These are phyloP conservation scores for Leptoclinus maculatus DNA, from an alignment of 2,797 vertebrate genomes.

Conservation along the genomic window DNA sequence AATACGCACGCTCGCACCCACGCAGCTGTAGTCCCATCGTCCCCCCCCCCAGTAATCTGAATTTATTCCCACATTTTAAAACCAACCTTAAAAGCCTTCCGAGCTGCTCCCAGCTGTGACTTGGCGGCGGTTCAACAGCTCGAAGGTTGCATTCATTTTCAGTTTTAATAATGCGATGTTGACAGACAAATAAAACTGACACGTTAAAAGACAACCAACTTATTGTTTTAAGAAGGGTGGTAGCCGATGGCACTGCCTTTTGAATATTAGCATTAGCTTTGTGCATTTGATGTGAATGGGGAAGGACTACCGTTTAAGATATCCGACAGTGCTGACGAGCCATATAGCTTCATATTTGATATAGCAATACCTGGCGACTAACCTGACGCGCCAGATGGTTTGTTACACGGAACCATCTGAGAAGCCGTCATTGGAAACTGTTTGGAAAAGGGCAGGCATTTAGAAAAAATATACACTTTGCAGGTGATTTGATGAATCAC, in stretches of 20 bases:
- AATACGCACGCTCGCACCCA: background rate
- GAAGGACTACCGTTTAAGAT: slow-evolving; percentile 29
- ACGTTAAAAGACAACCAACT: slow-evolving; percentile 43
- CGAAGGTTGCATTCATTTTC: slow-evolving; percentile 67
- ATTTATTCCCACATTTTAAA: slow-evolving; percentile 56
- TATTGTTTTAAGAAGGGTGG: slow-evolving; percentile 45
- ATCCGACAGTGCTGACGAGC: slow-evolving; percentile 16
- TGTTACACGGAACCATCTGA: too few species aligned
- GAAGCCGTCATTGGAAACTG: too few species aligned
- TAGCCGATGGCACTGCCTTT: slow-evolving; percentile 35
- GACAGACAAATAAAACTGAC: slow-evolving; percentile 46
- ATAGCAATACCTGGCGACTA: background rate
- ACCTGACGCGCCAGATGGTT: too few species aligned
- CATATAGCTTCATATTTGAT: slow-evolving; percentile 28
- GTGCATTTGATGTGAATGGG: slow-evolving; percentile 42
- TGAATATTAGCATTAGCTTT: slow-evolving; percentile 30
- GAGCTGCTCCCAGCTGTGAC: slow-evolving; percentile 67
- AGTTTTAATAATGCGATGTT: slow-evolving; percentile 50
- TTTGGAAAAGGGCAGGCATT: too few species aligned
- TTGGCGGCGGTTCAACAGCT: slow-evolving; percentile 57
- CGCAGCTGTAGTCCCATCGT: slow-evolving; percentile 27
- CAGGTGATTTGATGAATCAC: too few species aligned
- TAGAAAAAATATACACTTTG: too few species aligned
- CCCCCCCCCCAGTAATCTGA: slow-evolving; percentile 49
- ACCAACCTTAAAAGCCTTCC: slow-evolving; percentile 59